phyloP scores from a whole-genome alignment of 2,113 vertebrate species.

The human (Homo sapiens) region GRCh38 chr11:113741001-113741500 shows the following conservation, averaged over 20 bases:
- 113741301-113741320: not conserved
- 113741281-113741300: constrained; percentile 14
- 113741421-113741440: constrained; percentile 17
- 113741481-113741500: not conserved
- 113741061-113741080: constrained; percentile 20
- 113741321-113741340: not conserved
- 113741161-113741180: too few species aligned
- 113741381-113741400: not conserved
- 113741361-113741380: constrained; percentile 7
- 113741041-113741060: not conserved
- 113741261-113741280: too few species aligned
- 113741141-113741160: too few species aligned
- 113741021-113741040: not conserved
- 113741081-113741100: constrained; percentile 33
- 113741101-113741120: constrained; percentile 21
- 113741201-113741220: too few species aligned
- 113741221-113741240: too few species aligned
- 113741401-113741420: not conserved
- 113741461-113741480: constrained; percentile 30
- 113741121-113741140: too few species aligned
- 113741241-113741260: too few species aligned
- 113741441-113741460: not conserved
- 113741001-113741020: constrained; percentile 33
- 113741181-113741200: too few species aligned
- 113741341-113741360: constrained; percentile 26